Percentiles rank a stretch among this genome's conserved stretches.
These are phyloP conservation scores for Neoitamus cyanurus DNA, from an alignment of 2,888 invertebrate genomes.

Conservation along the genomic window DNA sequence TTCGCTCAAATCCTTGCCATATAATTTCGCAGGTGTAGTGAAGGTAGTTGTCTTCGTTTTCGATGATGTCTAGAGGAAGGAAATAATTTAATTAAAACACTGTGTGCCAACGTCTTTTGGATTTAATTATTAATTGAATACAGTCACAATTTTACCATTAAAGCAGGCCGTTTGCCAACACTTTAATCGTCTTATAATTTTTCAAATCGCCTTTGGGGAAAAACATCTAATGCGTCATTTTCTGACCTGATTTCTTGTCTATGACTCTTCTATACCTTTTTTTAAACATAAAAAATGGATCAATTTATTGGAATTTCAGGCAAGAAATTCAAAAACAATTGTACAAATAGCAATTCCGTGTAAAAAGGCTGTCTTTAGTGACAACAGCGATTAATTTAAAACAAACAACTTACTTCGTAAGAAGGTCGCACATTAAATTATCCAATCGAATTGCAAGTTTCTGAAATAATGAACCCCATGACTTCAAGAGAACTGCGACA, in stretches of 20 bases:
- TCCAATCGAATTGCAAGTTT: no score
- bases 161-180: neutral
- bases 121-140: neutral
- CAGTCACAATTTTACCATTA: neutral
- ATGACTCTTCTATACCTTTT: neutral
- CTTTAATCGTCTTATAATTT: neutral
- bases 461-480: no score
- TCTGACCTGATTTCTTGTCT: neutral
- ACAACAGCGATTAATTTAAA: no score
- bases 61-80: constrained; percentile 82
- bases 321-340: neutral
- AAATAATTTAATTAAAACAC: neutral
- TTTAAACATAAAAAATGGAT: neutral
- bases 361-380: neutral
- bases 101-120: neutral
- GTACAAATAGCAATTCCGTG: neutral
- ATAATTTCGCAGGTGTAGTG: constrained; percentile 90
- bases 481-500: no score
- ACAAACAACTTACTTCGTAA: no score
- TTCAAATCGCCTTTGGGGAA: neutral
- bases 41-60: constrained; percentile 89
- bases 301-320: neutral
- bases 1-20: constrained; percentile 88
- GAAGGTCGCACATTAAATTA: no score
- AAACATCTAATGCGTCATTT: neutral